Evolutionary conservation across 2,113 vertebrate genomes (phyloP).

Genomic region (Paracanthobrama guichenoti): DNA sequence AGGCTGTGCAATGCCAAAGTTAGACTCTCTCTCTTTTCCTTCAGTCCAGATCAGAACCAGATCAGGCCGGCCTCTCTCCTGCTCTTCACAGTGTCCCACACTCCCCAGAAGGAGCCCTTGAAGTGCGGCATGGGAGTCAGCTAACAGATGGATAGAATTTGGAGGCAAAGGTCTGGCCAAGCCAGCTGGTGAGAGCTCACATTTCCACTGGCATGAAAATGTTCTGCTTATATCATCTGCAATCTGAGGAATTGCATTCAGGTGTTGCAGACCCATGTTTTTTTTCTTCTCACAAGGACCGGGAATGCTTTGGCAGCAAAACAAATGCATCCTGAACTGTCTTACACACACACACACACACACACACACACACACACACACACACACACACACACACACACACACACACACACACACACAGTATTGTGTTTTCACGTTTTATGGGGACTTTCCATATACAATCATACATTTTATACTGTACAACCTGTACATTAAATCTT

Average conservation of each 20-base stretch:
- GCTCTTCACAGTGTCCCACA: slow-evolving; percentile 38
- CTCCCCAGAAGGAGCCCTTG: slow-evolving; percentile 53
- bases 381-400: not conserved
- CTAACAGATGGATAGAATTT: slow-evolving; percentile 66
- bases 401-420: too few species aligned
- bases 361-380: not conserved
- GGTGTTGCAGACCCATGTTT: slow-evolving; percentile 64
- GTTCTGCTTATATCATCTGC: slow-evolving; percentile 62
- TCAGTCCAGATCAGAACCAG: slow-evolving; percentile 42
- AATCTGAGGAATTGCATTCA: slow-evolving; percentile 72
- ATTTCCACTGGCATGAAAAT: slow-evolving; percentile 67
- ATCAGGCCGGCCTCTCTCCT: not conserved
- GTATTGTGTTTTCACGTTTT: too few species aligned
- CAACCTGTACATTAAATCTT: too few species aligned
- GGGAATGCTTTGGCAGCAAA: slow-evolving; percentile 39
- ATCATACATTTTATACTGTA: too few species aligned
- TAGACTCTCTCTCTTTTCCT: not conserved
- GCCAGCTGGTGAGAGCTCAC: slow-evolving; percentile 67
- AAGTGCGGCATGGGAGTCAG: slow-evolving; percentile 61
- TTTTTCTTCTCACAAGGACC: slow-evolving; percentile 42
- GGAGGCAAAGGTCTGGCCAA: slow-evolving; percentile 57
- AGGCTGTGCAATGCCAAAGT: not conserved
- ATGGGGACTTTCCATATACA: too few species aligned
- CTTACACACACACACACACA: not conserved
- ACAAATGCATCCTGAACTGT: not conserved